Percentiles rank a stretch among this genome's conserved stretches.
Conservation (phyloP, 2,797 vertebrate species). For the Tauraco hartlaubi region DNA sequence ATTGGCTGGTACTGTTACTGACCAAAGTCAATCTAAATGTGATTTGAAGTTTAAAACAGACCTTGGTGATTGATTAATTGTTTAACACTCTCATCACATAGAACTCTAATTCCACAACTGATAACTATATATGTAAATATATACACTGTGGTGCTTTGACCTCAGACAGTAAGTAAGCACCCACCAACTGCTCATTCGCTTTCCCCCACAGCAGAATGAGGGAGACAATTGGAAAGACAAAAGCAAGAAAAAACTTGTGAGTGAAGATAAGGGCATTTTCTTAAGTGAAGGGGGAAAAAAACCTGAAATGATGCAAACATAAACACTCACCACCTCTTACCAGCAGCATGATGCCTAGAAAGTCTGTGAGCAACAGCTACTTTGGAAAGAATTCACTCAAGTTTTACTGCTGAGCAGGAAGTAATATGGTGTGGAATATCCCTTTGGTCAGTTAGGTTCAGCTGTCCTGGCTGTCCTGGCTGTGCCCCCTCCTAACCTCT, state of each 20-base stretch:
- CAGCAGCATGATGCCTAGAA: not conserved
- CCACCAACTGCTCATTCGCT: not conserved
- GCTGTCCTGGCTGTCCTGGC: fast-evolving
- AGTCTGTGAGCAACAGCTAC: not conserved
- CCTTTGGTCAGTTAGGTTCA: not conserved
- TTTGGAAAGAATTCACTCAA: not conserved
- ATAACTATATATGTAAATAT: not conserved
- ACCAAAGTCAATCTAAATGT: not conserved
- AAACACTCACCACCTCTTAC: not conserved
- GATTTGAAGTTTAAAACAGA: not conserved
- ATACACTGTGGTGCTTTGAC: not conserved
- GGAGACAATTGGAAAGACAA: not conserved
- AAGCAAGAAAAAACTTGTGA: not conserved
- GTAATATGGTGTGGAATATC: not conserved
- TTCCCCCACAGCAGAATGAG: not conserved
- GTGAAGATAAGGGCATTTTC: not conserved
- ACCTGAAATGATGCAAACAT: not conserved
- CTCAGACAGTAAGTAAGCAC: not conserved
- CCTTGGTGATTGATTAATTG: not conserved
- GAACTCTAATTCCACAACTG: not conserved
- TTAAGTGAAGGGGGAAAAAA: not conserved
- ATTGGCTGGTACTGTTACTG: not conserved
- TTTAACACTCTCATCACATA: not conserved
- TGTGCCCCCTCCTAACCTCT: not conserved
- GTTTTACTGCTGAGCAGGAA: not conserved